phyloP scores from a whole-genome alignment of 2,888 invertebrate genomes.

The Oscheius sp. region DNA sequence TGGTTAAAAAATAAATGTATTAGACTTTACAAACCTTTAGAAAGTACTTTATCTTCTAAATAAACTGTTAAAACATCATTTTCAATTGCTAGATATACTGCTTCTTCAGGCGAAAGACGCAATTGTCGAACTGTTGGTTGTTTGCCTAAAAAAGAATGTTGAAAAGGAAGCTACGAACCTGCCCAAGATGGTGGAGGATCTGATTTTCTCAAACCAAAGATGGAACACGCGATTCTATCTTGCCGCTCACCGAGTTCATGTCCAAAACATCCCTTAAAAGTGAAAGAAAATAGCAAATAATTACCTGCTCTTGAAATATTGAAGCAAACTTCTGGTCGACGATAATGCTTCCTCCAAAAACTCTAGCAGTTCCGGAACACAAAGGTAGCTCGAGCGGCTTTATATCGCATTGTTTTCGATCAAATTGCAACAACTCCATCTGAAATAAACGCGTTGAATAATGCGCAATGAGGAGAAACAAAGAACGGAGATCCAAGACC shows the following conservation, averaged over 20 bases:
- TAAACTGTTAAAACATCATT: background rate
- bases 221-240: too few relatives aligned
- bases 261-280: too few relatives aligned
- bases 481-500: background rate
- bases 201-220: too few relatives aligned
- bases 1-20: background rate
- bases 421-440: background rate
- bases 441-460: background rate
- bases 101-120: constrained; percentile 18
- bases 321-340: background rate
- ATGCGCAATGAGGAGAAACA: background rate
- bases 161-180: too few relatives aligned
- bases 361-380: background rate
- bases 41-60: background rate
- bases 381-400: too few relatives aligned
- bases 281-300: background rate
- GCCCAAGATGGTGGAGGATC: too few relatives aligned
- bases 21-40: constrained; percentile 2
- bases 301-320: background rate
- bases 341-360: background rate
- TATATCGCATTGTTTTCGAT: background rate
- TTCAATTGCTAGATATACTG: constrained; percentile 5
- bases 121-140: too few relatives aligned
- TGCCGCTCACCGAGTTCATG: too few relatives aligned
- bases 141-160: too few relatives aligned